A percentile compares a stretch with the other conserved stretches of the same genome.
Evolutionary conservation across 2,888 invertebrate genomes (phyloP).

Genomic region (Eristalinus sepulchralis): DNA sequence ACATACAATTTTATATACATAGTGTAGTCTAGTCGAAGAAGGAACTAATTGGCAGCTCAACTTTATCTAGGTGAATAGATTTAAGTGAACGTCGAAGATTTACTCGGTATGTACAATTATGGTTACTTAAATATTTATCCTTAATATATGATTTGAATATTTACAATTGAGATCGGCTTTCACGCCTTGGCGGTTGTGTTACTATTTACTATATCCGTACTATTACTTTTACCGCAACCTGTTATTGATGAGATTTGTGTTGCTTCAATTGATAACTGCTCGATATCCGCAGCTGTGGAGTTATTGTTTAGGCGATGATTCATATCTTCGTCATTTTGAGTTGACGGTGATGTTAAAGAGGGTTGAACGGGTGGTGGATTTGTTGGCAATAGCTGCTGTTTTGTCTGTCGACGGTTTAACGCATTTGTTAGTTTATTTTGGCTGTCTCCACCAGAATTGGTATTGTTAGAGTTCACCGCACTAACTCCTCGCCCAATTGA

Average conservation of each 20-base stretch:
- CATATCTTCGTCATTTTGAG: slow-evolving; percentile 42
- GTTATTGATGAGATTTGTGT: slow-evolving; percentile 74
- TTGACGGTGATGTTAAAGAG: slow-evolving; percentile 21
- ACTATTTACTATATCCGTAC: slow-evolving; percentile 71
- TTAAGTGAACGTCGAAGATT: slow-evolving; percentile 32
- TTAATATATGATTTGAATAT: slow-evolving; percentile 28
- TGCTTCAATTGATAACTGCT: slow-evolving; percentile 72
- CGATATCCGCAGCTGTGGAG: slow-evolving; percentile 26
- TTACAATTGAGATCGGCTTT: slow-evolving; percentile 51
- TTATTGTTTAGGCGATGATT: slow-evolving; percentile 77
- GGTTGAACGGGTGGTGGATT: slow-evolving; percentile 51
- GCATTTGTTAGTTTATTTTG: slow-evolving; percentile 77
- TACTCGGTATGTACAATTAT: slow-evolving; percentile 51
- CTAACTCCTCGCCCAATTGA: slow-evolving; percentile 77
- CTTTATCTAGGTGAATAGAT: slow-evolving; percentile 28
- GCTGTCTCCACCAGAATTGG: slow-evolving; percentile 70
- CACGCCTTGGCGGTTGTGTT: slow-evolving; percentile 64
- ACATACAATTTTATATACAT: too few relatives aligned
- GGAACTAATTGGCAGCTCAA: slow-evolving; percentile 57
- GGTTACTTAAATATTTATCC: slow-evolving; percentile 36
- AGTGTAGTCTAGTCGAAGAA: slow-evolving; percentile 50
- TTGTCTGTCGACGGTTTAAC: slow-evolving; percentile 74
- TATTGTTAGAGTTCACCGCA: slow-evolving; percentile 36
- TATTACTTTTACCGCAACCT: slow-evolving; percentile 69
- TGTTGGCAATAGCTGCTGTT: slow-evolving; percentile 47